phyloP scores from a whole-genome alignment of 2,888 invertebrate genomes.

The Dicyrtomina minuta region DNA sequence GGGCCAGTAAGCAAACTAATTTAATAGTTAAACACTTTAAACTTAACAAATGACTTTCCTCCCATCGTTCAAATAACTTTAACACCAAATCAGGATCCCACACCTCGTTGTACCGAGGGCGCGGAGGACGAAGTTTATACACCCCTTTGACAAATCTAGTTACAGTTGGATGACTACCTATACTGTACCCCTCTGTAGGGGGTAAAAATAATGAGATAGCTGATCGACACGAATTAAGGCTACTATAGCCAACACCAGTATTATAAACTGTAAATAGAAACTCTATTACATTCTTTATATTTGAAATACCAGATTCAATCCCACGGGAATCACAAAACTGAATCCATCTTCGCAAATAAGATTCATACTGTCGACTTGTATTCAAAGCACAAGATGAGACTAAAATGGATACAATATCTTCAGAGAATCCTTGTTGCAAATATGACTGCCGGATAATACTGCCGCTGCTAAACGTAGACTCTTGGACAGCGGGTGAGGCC shows the following conservation, averaged over 20 bases:
- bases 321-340: background rate
- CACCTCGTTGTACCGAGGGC: background rate
- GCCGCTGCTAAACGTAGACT: background rate
- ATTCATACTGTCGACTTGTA: slow-evolving; percentile 5
- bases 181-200: background rate
- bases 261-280: slow-evolving; percentile 7
- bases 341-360: background rate
- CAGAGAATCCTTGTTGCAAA: background rate
- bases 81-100: slow-evolving; percentile 22
- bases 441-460: slow-evolving; percentile 1
- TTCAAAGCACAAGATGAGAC: background rate
- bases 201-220: slow-evolving; percentile 16
- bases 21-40: background rate
- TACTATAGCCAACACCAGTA: slow-evolving; percentile 8
- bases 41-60: background rate
- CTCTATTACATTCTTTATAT: slow-evolving; percentile 6
- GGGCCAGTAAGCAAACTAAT: too few species aligned
- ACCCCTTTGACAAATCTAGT: slow-evolving; percentile 26
- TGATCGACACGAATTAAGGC: too few species aligned
- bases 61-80: background rate
- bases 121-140: slow-evolving; percentile 20
- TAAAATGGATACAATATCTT: background rate
- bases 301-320: background rate
- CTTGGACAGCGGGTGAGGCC: background rate
- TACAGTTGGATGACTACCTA: slow-evolving; percentile 23